Evolutionary conservation across 2,888 invertebrate species (phyloP), one percentile per base, ranked within the genome.

Genomic region (Pegoplata infirma): DNA sequence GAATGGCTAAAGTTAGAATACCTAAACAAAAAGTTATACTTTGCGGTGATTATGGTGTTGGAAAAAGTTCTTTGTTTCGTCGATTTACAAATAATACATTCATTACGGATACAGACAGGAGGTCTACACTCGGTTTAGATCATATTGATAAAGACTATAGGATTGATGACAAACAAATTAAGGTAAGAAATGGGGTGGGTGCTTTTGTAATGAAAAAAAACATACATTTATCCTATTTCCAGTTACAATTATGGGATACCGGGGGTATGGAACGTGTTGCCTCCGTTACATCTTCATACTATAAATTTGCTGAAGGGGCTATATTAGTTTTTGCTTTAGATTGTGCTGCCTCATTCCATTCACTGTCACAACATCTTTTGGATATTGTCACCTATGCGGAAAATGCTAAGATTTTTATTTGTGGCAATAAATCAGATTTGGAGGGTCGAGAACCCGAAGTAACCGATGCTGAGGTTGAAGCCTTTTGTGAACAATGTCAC

Each of bases 181-280:
- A 87, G 82, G 88, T 88, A 64, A 32, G 32, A 10, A 32, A 12
- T 10, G 3, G 32, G 3, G 32, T 8, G 2, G 5, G 10, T 7
- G 8, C 10, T 10, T 4, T 32, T 2, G 32, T 2, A 12, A 1
- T 5, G 2, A 32, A 32, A 2, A 12, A 12, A 1, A 10, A 12
- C 2, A 12, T 10, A 10, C 12, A 32, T 32, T 10, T 10, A 32
- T 51, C 44, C 12, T 61, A 44, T 36, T 19, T 63, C 6, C 89
- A 98, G 97, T 90, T 98, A 80, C 97, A 97, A 90, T 90, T 98
- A 82, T 98, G 98, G 97, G 98, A 98, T 88, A 98, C 98, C 40
- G 98, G 97, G 82, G 98, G 98, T 58, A 97, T 98, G 96, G 98
- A 98, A 90, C 92, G 98, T 84, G 97, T 98, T 80, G 97, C 97